These are phyloP conservation scores for Teleopsis dalmanni DNA, from an alignment of 1,140 invertebrate genomes.

Conservation along the genomic window DNA sequence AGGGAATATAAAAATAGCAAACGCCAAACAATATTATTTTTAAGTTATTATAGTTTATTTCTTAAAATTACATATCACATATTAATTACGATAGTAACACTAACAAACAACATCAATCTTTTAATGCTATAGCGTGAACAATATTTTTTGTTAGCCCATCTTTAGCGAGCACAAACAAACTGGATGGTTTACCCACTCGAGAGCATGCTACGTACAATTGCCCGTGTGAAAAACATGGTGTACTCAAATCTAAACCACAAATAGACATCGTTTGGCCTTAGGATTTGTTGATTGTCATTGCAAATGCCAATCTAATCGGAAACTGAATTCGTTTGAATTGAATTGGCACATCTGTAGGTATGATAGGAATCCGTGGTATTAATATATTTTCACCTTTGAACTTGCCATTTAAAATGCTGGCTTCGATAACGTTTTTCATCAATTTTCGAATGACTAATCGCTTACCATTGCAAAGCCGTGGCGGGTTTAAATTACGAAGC, in stretches of 20 bases:
- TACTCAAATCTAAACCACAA: slow-evolving; percentile 35
- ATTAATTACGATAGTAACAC: no score
- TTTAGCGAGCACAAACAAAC: slow-evolving; percentile 37
- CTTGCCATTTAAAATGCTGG: slow-evolving; percentile 42
- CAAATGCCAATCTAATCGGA: slow-evolving; percentile 46
- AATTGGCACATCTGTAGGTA: slow-evolving; percentile 5
- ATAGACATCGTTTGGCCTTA: slow-evolving; percentile 47
- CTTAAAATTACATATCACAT: no score
- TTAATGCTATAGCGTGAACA: slow-evolving; percentile 23
- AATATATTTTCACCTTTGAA: slow-evolving; percentile 45
- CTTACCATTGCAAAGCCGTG: slow-evolving; percentile 46
- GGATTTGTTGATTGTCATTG: slow-evolving; percentile 50
- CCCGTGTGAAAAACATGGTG: slow-evolving; percentile 42
- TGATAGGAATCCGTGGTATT: slow-evolving; percentile 42
- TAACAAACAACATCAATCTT: no score
- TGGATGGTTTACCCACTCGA: slow-evolving; percentile 43
- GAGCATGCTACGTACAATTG: slow-evolving; percentile 47
- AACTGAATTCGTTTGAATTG: slow-evolving; percentile 46
- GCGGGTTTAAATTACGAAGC: slow-evolving; percentile 44
- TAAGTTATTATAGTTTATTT: no score
- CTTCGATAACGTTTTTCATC: slow-evolving; percentile 44
- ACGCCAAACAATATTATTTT: no score
- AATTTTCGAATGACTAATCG: slow-evolving; percentile 40
- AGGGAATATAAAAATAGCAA: no score
- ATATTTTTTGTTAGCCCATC: slow-evolving; percentile 36